Base-by-base conservation (phyloP, 2,797 vertebrate species). In the Sciurus carolinensis region DNA sequence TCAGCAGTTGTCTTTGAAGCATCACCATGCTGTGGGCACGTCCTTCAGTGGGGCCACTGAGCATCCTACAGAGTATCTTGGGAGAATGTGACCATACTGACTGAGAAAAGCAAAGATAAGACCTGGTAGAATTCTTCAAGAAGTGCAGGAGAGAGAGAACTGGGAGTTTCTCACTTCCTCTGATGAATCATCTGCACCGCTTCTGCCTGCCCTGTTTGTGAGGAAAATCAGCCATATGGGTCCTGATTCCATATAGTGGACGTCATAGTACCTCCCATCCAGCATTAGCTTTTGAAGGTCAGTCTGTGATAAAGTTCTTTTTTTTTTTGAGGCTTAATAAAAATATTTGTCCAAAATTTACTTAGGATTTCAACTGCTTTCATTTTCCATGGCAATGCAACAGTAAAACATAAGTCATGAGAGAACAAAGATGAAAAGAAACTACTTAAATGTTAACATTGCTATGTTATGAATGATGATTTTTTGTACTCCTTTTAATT, bases 311-410 rank as follows among this genome's bases (percentile, higher is more conserved):
- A 79, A 15, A 59, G 7, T 20, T 20, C 81, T 10, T 75, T 64
- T 62, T 10, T 62, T 10, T 8, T 62, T 22, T 62, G 59, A 26
- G 42, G 6, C 20, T 82, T 39, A 42, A 30, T 72, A 86, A 90
- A 93, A 80, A 12, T 9, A 42, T 42, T 52, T 75, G 59, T 2
- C 82, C 20, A 66, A 33, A 82, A 62, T 92, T 96, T 67, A 87
- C 66, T 88, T 90, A 72, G 0, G 66, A 24, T 93, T 86, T 91
- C 50, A 79, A n/a, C 3, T 44, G 26, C 76, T 52, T 76, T 77
- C 7, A 52, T 95, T 95, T 52, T 64, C 52, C 52, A 26, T 26
- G 39, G 33, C 80, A 87, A 15, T 52, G 5, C 24, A 33, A 76
- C 5, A 87, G 14, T 57, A 69, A 82, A 59, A 39, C 11, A 33